These are phyloP conservation scores for Channallabes apus DNA, from an alignment of 2,797 vertebrate genomes.

Conservation along the genomic window DNA sequence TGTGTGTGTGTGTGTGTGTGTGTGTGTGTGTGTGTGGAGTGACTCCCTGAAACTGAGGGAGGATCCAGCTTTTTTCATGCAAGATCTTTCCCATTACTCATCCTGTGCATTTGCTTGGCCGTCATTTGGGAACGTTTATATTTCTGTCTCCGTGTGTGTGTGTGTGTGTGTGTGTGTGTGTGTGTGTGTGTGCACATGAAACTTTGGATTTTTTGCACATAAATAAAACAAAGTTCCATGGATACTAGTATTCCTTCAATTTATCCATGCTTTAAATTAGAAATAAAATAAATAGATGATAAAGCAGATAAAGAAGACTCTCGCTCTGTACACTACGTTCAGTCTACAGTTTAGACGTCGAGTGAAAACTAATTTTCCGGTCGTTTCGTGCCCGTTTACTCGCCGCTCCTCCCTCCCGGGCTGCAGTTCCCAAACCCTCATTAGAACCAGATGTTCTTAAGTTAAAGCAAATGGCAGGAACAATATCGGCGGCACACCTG, in stretches of 20 bases:
- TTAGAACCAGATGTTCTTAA: slow-evolving; percentile 77
- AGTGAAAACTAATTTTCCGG: slow-evolving; percentile 54
- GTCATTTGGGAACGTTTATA: slow-evolving; percentile 43
- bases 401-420: slow-evolving; percentile 58
- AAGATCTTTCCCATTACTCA: slow-evolving; percentile 53
- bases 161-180: no score
- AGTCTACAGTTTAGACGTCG: not conserved
- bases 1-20: slow-evolving; percentile 67
- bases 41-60: not conserved
- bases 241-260: not conserved
- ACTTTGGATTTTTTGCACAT: slow-evolving; percentile 1
- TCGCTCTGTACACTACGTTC: not conserved
- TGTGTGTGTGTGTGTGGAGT: slow-evolving; percentile 54
- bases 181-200: not conserved
- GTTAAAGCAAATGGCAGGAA: slow-evolving; percentile 76
- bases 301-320: not conserved
- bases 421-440: slow-evolving; percentile 59
- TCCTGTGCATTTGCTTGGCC: slow-evolving; percentile 42
- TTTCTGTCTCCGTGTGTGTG: slow-evolving; percentile 26
- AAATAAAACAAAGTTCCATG: slow-evolving; percentile 14
- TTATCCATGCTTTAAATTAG: slow-evolving; percentile 2
- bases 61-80: slow-evolving; percentile 41
- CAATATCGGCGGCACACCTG: slow-evolving; percentile 72
- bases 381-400: slow-evolving; percentile 56
- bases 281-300: not conserved